phyloP scores from a whole-genome alignment of 2,113 vertebrate genomes.

The Calidris pugnax region DNA sequence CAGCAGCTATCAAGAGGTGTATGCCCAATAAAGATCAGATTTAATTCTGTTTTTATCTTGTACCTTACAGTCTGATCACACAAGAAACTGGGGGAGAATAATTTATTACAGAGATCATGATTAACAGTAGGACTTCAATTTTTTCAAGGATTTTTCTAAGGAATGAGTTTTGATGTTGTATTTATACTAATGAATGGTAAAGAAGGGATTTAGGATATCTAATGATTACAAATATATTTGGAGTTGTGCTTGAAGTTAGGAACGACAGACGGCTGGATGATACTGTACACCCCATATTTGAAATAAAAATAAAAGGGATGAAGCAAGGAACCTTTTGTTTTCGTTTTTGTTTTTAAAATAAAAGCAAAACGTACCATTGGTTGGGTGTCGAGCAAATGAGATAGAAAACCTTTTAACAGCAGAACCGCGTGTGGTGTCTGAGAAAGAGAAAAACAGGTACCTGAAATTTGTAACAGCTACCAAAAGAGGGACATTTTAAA shows the following conservation, averaged over 20 bases:
- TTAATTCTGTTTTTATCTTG: slow-evolving; percentile 4
- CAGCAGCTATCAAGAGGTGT: slow-evolving; percentile 55
- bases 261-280: slow-evolving; percentile 66
- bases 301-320: slow-evolving; percentile 78
- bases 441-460: slow-evolving; percentile 96
- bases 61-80: slow-evolving; percentile 45
- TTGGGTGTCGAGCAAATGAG: slow-evolving; percentile 97
- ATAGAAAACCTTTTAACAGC: slow-evolving; percentile 98
- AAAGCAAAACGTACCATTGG: slow-evolving; percentile 96
- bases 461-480: slow-evolving; percentile 90
- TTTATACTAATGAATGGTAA: slow-evolving; percentile 54
- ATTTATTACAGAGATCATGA: slow-evolving; percentile 53
- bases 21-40: slow-evolving; percentile 46
- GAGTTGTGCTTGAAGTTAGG: slow-evolving; percentile 63
- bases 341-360: slow-evolving; percentile 77
- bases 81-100: slow-evolving; percentile 28
- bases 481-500: slow-evolving; percentile 79
- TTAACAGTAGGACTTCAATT: slow-evolving; percentile 6
- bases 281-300: slow-evolving; percentile 72
- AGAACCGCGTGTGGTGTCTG: slow-evolving; percentile 92
- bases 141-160: slow-evolving; percentile 34
- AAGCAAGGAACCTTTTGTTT: slow-evolving; percentile 78
- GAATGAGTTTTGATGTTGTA: slow-evolving; percentile 43
- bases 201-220: slow-evolving; percentile 47
- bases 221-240: slow-evolving; percentile 55